Evolutionary conservation across 2,113 vertebrate genomes (phyloP).

Genomic region (Chloroceryle aenea): DNA sequence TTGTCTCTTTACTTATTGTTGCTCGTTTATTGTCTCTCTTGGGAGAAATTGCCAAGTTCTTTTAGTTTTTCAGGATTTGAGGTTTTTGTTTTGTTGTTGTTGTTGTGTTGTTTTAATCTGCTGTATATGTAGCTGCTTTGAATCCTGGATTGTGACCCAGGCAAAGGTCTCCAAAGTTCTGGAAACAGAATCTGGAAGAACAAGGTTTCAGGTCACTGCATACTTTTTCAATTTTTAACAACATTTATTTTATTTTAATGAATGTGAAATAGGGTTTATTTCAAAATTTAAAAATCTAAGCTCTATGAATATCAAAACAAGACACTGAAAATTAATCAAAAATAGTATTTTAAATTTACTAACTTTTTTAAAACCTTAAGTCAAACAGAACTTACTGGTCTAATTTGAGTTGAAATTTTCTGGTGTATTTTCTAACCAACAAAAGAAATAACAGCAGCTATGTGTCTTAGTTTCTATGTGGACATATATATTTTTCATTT

Average conservation of each 20-base stretch:
- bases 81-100: too few species aligned
- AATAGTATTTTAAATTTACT: not conserved
- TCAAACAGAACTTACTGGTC: not conserved
- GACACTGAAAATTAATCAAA: not conserved
- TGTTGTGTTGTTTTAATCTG: not conserved
- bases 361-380: not conserved
- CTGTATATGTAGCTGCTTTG: fast-evolving
- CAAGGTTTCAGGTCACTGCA: not conserved
- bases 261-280: not conserved
- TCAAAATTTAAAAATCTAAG: not conserved
- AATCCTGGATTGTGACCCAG: not conserved
- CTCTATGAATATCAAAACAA: not conserved
- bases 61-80: not conserved
- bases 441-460: not conserved
- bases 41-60: not conserved
- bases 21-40: not conserved
- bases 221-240: not conserved
- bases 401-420: not conserved
- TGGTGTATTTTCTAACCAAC: not conserved
- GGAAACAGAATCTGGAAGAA: not conserved
- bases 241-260: not conserved
- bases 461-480: not conserved
- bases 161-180: not conserved
- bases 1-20: not conserved
- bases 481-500: not conserved